Conservation (phyloP, 2,113 vertebrate genomes). For the Philantomba maxwellii region DNA sequence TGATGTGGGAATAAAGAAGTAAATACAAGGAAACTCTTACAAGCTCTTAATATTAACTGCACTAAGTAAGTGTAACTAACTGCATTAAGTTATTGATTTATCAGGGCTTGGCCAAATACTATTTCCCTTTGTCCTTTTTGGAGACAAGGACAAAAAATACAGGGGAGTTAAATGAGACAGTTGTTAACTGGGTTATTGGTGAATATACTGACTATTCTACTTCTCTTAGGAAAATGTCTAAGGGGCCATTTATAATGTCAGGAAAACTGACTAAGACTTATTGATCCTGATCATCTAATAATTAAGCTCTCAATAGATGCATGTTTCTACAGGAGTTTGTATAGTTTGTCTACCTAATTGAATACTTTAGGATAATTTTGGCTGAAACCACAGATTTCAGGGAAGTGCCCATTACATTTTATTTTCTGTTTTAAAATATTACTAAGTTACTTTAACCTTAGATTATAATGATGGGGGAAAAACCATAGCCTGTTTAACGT, state of each 20-base stretch:
- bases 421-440: neutral
- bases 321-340: slow-evolving; percentile 49
- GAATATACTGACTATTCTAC: slow-evolving; percentile 52
- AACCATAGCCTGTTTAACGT: slow-evolving; percentile 1
- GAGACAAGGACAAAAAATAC: slow-evolving; percentile 58
- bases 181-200: slow-evolving; percentile 51
- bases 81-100: slow-evolving; percentile 83
- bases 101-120: slow-evolving; percentile 75
- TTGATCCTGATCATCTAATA: slow-evolving; percentile 40
- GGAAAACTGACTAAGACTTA: slow-evolving; percentile 42
- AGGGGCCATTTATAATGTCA: slow-evolving; percentile 56
- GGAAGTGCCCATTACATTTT: neutral
- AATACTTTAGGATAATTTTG: neutral
- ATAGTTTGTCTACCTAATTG: neutral
- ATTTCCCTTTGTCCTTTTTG: slow-evolving; percentile 60
- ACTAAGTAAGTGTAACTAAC: slow-evolving; percentile 84
- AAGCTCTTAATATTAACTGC: slow-evolving; percentile 81
- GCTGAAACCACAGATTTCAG: neutral
- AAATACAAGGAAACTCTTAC: slow-evolving; percentile 81
- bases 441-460: neutral
- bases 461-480: slow-evolving; percentile 42
- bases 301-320: slow-evolving; percentile 41
- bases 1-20: slow-evolving; percentile 83
- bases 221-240: slow-evolving; percentile 42
- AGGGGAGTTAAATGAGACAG: slow-evolving; percentile 55